These are phyloP conservation scores for Papilio glaucus DNA, from an alignment of 1,140 invertebrate genomes.

Conservation along the genomic window DNA sequence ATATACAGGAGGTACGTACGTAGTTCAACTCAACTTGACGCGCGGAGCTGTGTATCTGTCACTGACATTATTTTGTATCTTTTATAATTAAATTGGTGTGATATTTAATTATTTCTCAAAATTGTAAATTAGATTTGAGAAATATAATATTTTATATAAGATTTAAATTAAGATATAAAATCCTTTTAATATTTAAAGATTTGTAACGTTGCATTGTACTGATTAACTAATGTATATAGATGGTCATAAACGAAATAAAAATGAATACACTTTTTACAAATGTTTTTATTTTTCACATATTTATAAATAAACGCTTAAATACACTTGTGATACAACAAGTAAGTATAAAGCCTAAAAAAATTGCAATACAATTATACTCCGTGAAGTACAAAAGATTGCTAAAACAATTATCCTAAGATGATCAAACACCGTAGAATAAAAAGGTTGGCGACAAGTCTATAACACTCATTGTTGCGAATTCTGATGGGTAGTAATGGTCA, in stretches of 20 bases:
- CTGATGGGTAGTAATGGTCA: background rate
- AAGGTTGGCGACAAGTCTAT: too few relatives aligned
- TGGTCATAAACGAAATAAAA: slow-evolving; percentile 37
- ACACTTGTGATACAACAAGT: slow-evolving; percentile 8
- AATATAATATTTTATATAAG: slow-evolving; percentile 34
- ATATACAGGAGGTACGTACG: background rate
- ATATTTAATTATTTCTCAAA: slow-evolving; percentile 35
- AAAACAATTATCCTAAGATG: background rate
- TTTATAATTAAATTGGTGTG: slow-evolving; percentile 32
- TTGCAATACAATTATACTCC: background rate
- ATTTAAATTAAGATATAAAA: background rate
- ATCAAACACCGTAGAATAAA: background rate
- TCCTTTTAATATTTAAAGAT: slow-evolving; percentile 11
- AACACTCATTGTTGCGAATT: background rate
- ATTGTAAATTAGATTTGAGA: slow-evolving; percentile 38
- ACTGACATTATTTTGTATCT: slow-evolving; percentile 3
- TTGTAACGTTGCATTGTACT: slow-evolving; percentile 36
- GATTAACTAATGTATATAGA: slow-evolving; percentile 37
- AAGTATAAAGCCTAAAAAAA: background rate
- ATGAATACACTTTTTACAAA: background rate
- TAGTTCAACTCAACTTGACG: background rate
- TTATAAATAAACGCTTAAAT: slow-evolving; percentile 16
- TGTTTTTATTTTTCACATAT: background rate
- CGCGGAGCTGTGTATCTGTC: background rate
- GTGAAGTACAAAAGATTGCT: slow-evolving; percentile 15